A percentile compares a stretch with the other conserved stretches of the same genome.
phyloP scores from a whole-genome alignment of 2,113 vertebrate genomes.

The Phylloscopus whistleri region DNA sequence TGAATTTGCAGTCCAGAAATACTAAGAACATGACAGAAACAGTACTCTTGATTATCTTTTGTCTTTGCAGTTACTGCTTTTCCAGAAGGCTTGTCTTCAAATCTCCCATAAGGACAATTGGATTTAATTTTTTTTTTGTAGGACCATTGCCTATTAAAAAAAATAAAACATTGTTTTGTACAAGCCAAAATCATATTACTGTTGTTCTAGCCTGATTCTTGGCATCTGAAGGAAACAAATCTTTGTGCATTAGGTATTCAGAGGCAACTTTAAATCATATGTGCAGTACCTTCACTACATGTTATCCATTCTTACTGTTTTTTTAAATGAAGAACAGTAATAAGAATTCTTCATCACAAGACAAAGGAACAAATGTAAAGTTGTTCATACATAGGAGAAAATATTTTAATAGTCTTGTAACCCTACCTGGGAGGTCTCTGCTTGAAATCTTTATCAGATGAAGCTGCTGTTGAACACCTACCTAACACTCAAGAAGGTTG shows the following conservation, averaged over 20 bases:
- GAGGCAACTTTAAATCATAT: background rate
- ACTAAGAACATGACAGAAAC: background rate
- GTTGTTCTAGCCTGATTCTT: background rate
- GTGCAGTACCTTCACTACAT: background rate
- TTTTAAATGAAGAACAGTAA: background rate
- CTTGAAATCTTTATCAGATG: background rate
- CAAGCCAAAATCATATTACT: slow-evolving; percentile 10
- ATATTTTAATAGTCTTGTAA: background rate
- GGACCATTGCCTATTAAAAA: background rate
- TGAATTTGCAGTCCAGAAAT: background rate
- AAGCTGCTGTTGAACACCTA: background rate
- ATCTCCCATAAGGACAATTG: background rate
- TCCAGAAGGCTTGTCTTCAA: background rate
- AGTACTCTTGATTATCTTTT: background rate
- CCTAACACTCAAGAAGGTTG: fast-evolving
- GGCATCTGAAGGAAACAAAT: slow-evolving; percentile 17
- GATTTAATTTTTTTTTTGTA: background rate
- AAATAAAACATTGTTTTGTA: background rate
- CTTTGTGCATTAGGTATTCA: background rate
- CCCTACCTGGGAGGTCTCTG: background rate
- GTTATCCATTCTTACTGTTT: background rate
- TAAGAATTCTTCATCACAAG: background rate
- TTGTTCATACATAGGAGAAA: background rate
- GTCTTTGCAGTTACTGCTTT: background rate
- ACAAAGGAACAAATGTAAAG: background rate